Evolutionary conservation across 2,113 vertebrate species (phyloP), one percentile per base, ranked within the genome.

Genomic region (Hippocampus zosterae): DNA sequence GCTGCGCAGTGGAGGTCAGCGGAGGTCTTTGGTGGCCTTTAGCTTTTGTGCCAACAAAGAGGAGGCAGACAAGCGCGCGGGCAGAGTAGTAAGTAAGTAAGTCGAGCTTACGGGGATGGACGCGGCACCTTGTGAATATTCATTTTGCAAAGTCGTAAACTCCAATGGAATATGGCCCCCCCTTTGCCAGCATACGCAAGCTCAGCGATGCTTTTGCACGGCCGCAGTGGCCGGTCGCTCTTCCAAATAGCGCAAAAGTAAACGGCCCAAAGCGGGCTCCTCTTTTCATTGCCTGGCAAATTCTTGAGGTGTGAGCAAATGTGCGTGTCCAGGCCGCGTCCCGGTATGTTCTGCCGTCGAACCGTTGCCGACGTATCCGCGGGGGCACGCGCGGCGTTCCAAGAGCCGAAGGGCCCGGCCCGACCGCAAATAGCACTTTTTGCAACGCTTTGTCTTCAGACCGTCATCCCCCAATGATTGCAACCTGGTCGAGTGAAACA

Each of bases 121-220:
- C 8, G 19, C 8, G 19, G 1, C 52, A 59, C 56, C 5, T 25
- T 68, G 71, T 76, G 71, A 55, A 81, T 79, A 60, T 71, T 75
- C 59, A 33, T 71, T 66, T 73, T 69, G 62, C 69, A 66, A 75
- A 82, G 65, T 4, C 59, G 73, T 70, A 69, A 79, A 73, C 83
- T 81, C 82, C 80, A 79, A 37, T 55, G 69, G 78, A 81, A 85
- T 87, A 75, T 84, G 85, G 87, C 81, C 86, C 85, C 81, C 25
- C 63, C 63, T 77, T 73, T 42, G 61, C 77, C 69, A 68, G 76
- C n/a, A 60, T 65, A 21, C 29, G 48, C 42, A 25, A 41, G 61
- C 65, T 52, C 69, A 42, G 74, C 52, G 18, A 52, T 57, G 63
- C 42, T 48, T 3, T 56, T 61, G 78, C 80, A 85, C 33, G 85